phyloP scores from a whole-genome alignment of 2,113 vertebrate genomes.

The Tringa solitaria region DNA sequence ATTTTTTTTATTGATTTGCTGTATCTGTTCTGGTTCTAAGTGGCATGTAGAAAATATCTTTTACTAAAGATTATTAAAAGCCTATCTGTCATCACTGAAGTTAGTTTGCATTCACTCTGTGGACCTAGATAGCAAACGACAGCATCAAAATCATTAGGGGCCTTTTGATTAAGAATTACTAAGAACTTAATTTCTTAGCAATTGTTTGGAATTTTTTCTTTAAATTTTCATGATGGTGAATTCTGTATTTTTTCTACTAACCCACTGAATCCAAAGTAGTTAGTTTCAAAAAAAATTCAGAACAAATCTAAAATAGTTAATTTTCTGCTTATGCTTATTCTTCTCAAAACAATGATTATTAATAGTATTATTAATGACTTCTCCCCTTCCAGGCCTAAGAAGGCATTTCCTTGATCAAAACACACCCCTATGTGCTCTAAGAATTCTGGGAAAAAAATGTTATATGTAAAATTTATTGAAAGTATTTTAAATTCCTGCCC shows the following conservation, averaged over 20 bases:
- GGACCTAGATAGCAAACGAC: background rate
- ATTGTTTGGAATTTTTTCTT: background rate
- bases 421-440: background rate
- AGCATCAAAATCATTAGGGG: slow-evolving; percentile 17
- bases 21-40: slow-evolving; percentile 19
- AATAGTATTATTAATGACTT: background rate
- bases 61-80: slow-evolving; percentile 52
- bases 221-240: background rate
- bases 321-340: background rate
- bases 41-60: slow-evolving; percentile 54
- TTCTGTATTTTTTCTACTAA: background rate
- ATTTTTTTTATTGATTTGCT: slow-evolving; percentile 65
- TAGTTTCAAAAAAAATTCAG: background rate
- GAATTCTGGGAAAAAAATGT: background rate
- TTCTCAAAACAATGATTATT: background rate
- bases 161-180: slow-evolving; percentile 36
- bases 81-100: slow-evolving; percentile 32
- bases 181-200: background rate
- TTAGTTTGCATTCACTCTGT: background rate
- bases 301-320: background rate
- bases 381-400: background rate
- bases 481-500: slow-evolving; percentile 47
- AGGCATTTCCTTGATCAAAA: background rate
- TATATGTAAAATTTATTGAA: slow-evolving; percentile 34
- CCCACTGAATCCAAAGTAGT: background rate